Evolutionary conservation across 2,113 vertebrate genomes (phyloP).

Genomic region (Enhydra lutris): DNA sequence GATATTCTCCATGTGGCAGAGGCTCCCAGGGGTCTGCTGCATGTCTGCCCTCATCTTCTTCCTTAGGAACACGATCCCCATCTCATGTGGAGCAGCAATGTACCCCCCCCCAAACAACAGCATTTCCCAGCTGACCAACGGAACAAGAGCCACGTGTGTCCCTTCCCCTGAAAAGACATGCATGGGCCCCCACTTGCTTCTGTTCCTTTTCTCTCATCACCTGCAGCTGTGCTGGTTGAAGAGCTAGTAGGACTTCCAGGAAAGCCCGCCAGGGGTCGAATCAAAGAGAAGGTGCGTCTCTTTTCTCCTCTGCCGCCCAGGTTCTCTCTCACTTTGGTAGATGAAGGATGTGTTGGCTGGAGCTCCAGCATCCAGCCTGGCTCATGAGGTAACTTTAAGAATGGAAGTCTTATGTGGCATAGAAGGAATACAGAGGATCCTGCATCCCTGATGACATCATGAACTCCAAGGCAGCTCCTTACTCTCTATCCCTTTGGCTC

Average conservation of each 20-base stretch:
- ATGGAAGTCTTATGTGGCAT: not conserved
- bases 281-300: not conserved
- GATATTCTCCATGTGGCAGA: not conserved
- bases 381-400: not conserved
- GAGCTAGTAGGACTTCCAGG: not conserved
- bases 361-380: not conserved
- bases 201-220: not conserved
- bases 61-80: not conserved
- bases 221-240: not conserved
- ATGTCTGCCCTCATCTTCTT: not conserved
- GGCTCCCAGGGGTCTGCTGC: accelerated
- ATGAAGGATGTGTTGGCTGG: not conserved
- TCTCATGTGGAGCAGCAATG: not conserved
- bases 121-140: not conserved
- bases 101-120: not conserved
- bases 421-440: not conserved
- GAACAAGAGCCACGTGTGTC: not conserved
- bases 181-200: no score
- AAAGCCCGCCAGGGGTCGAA: not conserved
- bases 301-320: not conserved
- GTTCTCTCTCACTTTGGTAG: not conserved
- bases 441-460: not conserved
- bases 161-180: not conserved
- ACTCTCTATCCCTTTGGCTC: not conserved
- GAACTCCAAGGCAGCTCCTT: not conserved